Evolutionary conservation across 2,888 invertebrate genomes (phyloP).

Genomic region (Leptogaster cylindrica): DNA sequence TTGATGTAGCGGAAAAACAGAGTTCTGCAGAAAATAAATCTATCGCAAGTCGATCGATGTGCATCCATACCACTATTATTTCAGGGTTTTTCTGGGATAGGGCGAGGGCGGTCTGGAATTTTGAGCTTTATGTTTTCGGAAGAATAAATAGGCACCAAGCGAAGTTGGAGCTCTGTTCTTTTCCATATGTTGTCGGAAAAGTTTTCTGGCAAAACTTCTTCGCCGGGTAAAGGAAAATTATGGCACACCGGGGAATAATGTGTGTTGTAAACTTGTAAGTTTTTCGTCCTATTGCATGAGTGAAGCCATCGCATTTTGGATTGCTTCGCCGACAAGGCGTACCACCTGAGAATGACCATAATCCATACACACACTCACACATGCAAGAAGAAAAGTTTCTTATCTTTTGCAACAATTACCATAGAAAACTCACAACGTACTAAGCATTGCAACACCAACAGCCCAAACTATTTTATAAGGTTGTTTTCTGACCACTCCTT

Average conservation of each 20-base stretch:
- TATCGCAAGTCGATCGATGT: slow-evolving; percentile 4
- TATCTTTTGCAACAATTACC: not conserved
- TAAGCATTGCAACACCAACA: no score
- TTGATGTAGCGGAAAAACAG: not conserved
- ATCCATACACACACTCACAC: no score
- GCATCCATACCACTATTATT: not conserved
- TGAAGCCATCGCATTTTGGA: not conserved
- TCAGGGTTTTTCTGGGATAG: slow-evolving; percentile 1
- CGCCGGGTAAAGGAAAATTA: slow-evolving; percentile 12
- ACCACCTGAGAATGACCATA: not conserved
- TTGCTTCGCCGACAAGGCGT: not conserved
- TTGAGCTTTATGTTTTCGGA: not conserved
- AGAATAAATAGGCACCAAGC: not conserved
- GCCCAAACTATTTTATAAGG: no score
- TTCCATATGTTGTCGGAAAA: not conserved
- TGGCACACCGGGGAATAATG: not conserved
- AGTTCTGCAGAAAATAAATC: not conserved
- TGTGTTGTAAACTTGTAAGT: not conserved
- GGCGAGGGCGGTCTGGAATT: not conserved
- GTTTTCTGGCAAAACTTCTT: not conserved
- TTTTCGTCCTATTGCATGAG: not conserved
- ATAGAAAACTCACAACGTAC: no score
- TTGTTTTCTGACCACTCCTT: no score
- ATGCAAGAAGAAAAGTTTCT: not conserved
- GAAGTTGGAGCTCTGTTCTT: not conserved